Percentiles rank a stretch among this genome's conserved stretches.
phyloP scores from a whole-genome alignment of 2,113 vertebrate genomes.

The Chelonoidis abingdonii region DNA sequence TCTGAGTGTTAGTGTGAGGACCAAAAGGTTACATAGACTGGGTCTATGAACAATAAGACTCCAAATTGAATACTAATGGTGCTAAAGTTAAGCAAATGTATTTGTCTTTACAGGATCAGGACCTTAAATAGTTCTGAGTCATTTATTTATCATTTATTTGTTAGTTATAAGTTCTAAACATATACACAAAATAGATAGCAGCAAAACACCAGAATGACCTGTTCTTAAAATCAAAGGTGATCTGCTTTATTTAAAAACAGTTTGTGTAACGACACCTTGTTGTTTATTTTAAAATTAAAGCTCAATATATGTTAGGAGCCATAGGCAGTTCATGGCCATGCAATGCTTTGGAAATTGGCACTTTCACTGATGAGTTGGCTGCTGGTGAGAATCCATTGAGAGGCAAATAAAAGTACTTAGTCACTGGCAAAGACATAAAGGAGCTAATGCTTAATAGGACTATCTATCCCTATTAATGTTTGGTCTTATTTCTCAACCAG shows the following conservation, averaged over 20 bases:
- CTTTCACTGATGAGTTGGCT: background rate
- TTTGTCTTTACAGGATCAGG: background rate
- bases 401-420: background rate
- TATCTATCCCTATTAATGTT: background rate
- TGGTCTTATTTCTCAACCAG: background rate
- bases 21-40: background rate
- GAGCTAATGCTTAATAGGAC: background rate
- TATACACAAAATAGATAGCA: background rate
- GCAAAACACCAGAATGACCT: background rate
- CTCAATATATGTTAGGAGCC: background rate
- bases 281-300: background rate
- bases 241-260: background rate
- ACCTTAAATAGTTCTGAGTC: background rate
- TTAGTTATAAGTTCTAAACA: background rate
- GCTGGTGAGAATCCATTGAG: background rate
- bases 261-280: background rate
- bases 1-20: background rate
- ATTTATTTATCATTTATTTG: background rate
- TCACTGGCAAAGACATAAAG: background rate
- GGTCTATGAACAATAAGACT: background rate
- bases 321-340: background rate
- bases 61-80: background rate
- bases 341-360: background rate
- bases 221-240: background rate
- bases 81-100: background rate